Evolutionary conservation across 2,113 vertebrate genomes (phyloP), one percentile per base, ranked within the genome.

Genomic region (Lota lota): DNA sequence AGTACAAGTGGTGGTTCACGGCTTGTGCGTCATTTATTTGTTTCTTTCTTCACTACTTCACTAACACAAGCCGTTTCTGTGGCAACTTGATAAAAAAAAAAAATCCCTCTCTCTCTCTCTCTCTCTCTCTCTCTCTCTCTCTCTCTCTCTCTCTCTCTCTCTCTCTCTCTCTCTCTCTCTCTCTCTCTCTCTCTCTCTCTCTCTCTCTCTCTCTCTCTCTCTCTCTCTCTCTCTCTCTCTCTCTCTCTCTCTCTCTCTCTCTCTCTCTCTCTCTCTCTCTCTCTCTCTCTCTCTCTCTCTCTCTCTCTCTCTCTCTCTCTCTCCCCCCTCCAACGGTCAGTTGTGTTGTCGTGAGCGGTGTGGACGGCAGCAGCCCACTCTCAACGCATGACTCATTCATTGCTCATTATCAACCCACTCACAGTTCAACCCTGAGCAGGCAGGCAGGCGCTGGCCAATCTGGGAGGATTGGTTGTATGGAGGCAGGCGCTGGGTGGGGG

Each of bases 341-440:
- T 78, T 81, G 74, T 81, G 79, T 86, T 75, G 64, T 33, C 28
- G 40, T 84, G 84, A 75, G 79, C 64, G 60, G 21, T 71, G 67
- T 74, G 33, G 78, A 64, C 75, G 78, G 63, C 75, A 68, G 66
- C 80, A 78, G 70, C 88, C 68, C 90, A 86, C 87, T 80, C 81
- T 17, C 86, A 85, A 89, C 65, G 80, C 82, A 77, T 83, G 93
- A 91, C 89, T 93, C 91, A 75, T 82, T 93, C 91, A 88, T 73
- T 79, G 83, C 91, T 90, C 86, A 81, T 93, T 90, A 93, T 89
- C 88, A 78, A 79, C 88, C 90, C 85, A 81, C 91, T 65, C 79
- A 74, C 85, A 86, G 89, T 88, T 77, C 61, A 66, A 77, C 77
- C 78, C 28, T 33, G 28, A 33, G 28, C 28, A 33, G 28, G 28